Evolutionary conservation across 2,888 invertebrate genomes (phyloP).

Genomic region (Cordilura impudica): DNA sequence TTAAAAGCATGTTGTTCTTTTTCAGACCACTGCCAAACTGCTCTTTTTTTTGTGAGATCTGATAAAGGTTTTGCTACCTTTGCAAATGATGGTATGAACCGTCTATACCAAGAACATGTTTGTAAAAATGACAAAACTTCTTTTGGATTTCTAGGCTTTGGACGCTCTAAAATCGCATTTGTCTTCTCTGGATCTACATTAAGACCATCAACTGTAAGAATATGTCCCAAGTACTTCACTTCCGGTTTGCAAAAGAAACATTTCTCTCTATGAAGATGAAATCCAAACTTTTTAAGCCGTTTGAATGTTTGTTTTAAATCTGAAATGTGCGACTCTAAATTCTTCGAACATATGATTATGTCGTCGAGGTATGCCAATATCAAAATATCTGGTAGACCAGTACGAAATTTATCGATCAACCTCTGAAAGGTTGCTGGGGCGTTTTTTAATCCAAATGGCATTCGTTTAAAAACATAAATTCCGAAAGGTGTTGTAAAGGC

Average conservation of each 20-base stretch:
- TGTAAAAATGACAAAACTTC: slow-evolving; percentile 40
- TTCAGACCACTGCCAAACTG: slow-evolving; percentile 22
- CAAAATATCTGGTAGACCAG: slow-evolving; percentile 50
- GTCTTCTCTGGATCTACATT: slow-evolving; percentile 66
- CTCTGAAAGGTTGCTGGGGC: slow-evolving; percentile 53
- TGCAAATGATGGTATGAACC: slow-evolving; percentile 34
- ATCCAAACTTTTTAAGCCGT: slow-evolving; percentile 57
- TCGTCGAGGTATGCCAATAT: too few species aligned
- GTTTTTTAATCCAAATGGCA: slow-evolving; percentile 51
- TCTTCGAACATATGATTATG: too few species aligned
- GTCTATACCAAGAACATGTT: slow-evolving; percentile 49
- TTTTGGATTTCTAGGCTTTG: slow-evolving; percentile 29
- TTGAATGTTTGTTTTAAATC: slow-evolving; percentile 66
- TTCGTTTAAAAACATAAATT: slow-evolving; percentile 42
- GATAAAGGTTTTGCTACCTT: slow-evolving; percentile 37
- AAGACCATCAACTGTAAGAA: slow-evolving; percentile 67
- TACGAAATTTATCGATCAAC: slow-evolving; percentile 67
- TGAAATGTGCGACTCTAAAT: slow-evolving; percentile 64
- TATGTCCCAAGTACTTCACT: slow-evolving; percentile 69
- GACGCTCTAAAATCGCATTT: neutral
- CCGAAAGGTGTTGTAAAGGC: slow-evolving; percentile 51
- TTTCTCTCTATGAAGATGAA: too few species aligned
- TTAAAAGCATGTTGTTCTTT: slow-evolving; percentile 13
- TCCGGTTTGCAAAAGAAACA: slow-evolving; percentile 47
- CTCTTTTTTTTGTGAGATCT: slow-evolving; percentile 38